Evolutionary conservation across 2,888 invertebrate genomes (phyloP).

Genomic region (Melikaiella ostensackeni): DNA sequence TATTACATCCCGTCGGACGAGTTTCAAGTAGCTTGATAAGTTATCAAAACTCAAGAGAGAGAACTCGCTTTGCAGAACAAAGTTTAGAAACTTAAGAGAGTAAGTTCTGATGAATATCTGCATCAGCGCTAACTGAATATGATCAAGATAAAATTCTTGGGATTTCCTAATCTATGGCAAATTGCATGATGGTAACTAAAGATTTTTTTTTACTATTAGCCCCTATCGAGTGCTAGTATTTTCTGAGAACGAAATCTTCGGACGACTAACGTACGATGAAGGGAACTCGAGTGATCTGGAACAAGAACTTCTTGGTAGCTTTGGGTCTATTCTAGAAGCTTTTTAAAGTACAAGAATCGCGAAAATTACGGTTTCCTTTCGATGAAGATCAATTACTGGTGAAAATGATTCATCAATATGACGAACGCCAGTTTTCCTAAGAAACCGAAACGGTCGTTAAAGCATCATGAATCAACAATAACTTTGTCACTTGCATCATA

Average conservation of each 20-base stretch:
- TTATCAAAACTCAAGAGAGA: slow-evolving; percentile 9
- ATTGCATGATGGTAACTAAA: not conserved
- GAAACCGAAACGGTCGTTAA: not conserved
- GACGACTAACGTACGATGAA: too few relatives aligned
- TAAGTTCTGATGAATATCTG: not conserved
- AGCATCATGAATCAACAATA: not conserved
- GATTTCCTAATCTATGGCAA: slow-evolving; percentile 8
- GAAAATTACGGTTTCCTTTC: too few relatives aligned
- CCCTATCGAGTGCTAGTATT: too few relatives aligned
- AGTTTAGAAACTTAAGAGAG: slow-evolving; percentile 1
- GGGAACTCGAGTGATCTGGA: too few relatives aligned
- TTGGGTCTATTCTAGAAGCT: too few relatives aligned
- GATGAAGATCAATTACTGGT: not conserved
- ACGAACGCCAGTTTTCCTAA: not conserved
- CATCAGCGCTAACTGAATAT: not conserved
- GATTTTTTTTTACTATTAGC: not conserved
- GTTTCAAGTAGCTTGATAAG: not conserved
- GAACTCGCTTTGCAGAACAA: not conserved
- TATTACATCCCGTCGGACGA: not conserved
- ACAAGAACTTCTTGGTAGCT: too few relatives aligned
- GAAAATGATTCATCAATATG: not conserved
- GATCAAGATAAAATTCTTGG: slow-evolving; percentile 14
- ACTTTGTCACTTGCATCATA: not conserved
- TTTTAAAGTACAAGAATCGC: too few relatives aligned
- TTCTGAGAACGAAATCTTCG: too few relatives aligned